Base-by-base conservation (phyloP, 30 jellyfish, hydroid and myxozoan genomes). In the Rhopilema esculentum region DNA sequence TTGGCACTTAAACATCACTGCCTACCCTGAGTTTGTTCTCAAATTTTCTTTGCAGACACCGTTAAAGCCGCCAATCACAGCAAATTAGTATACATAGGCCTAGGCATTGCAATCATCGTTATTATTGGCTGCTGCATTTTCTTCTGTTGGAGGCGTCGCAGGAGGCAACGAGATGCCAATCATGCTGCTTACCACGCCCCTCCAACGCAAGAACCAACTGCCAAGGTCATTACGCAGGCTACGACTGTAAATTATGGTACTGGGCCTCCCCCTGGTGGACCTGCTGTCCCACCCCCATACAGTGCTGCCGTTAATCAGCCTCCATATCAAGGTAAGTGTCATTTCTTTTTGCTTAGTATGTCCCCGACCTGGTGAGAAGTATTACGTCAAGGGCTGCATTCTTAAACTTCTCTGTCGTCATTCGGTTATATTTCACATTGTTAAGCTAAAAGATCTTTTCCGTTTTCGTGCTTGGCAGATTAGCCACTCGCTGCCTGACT, bases 321-420 rank as follows among this genome's bases (percentile, higher is more conserved):
- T 1, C 90, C 90, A 1, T 80, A 64, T 80, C 90, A 80, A 80
- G 90, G 90, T 80, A 78, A 49, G n/a, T n/a, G n/a, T n/a, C n/a
- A n/a, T n/a, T n/a, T n/a, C n/a, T n/a, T n/a, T n/a, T n/a, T n/a
- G n/a, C n/a, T n/a, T n/a, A n/a, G n/a, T n/a, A n/a, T n/a, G n/a
- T n/a, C n/a, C n/a, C n/a, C n/a, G n/a, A n/a, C n/a, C n/a, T n/a
- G n/a, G n/a, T n/a, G n/a, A n/a, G n/a, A n/a, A n/a, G n/a, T n/a
- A n/a, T n/a, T n/a, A n/a, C n/a, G n/a, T n/a, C n/a, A n/a, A n/a
- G n/a, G n/a, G n/a, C n/a, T n/a, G n/a, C n/a, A n/a, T n/a, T n/a
- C n/a, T n/a, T n/a, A n/a, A n/a, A n/a, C n/a, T n/a, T n/a, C n/a
- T n/a, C n/a, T n/a, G n/a, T n/a, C n/a, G n/a, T n/a, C n/a, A n/a